Base-by-base conservation (phyloP, 2,888 invertebrate species). In the Lycaena phlaeas region DNA sequence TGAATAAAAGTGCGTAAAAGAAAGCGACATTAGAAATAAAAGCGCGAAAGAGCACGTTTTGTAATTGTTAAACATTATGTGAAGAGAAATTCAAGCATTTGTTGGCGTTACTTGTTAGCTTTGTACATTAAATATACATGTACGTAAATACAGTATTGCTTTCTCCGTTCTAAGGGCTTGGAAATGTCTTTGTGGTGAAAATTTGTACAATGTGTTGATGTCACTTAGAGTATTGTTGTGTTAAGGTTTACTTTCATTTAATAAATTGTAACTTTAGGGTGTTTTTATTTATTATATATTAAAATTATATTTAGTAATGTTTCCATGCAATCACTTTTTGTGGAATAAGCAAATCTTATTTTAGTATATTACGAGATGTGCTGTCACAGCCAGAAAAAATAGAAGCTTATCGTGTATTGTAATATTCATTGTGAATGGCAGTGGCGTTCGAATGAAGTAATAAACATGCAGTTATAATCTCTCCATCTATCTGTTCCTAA, bases 81-180 rank as follows among this genome's bases (percentile, higher is more conserved):
- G 52, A 52, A 49, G 48, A 45, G 47, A 45, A 46, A 49, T 47
- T 37, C 40, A 50, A 45, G 42, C 45, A 44, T 51, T 51, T 51
- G 48, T 53, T 53, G 57, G 51, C 56, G 48, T 53, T 54, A 53
- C 46, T 52, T 59, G 55, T 64, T 61, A 48, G 52, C 52, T 58
- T 52, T 56, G 54, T 53, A 61, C 61, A 64, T 64, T 57, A 56
- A 54, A 52, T 51, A 53, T 46, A 31, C 40, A 15, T 36, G 42
- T 46, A 41, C 36, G 41, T 26, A 44, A 26, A 43, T 48, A 44
- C 40, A 29, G 27, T 30, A 29, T 30, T n/a, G 44, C 50, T 55
- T 55, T 53, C 53, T 44, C 48, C 46, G 41, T 36, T 36, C 43
- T 36, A 44, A 52, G 52, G 52, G 49, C 44, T 46, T 47, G 45